Evolutionary conservation across 2,797 vertebrate species (phyloP).

Genomic region (Echiichthys vipera): DNA sequence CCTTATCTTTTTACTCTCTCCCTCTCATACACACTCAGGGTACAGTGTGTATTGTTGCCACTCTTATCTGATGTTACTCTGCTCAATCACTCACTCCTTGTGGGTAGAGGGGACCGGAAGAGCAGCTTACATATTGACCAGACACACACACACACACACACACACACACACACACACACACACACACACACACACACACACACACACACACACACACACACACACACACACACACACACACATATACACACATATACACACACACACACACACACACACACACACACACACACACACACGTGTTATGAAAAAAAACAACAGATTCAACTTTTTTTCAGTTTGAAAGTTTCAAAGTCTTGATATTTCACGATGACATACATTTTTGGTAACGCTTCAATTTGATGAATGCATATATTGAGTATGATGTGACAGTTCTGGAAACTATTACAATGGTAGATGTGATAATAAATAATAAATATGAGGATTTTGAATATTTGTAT

Average conservation of each 20-base stretch:
- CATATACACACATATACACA: conserved; percentile 21
- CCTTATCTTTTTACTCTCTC: neutral
- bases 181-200: conserved; percentile 1
- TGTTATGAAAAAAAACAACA: neutral
- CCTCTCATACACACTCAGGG: no score
- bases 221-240: conserved; percentile 3
- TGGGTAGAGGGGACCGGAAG: conserved; percentile 48
- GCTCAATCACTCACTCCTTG: conserved; percentile 30
- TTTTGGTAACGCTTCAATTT: neutral
- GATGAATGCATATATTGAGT: neutral
- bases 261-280: conserved; percentile 4
- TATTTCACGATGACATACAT: neutral
- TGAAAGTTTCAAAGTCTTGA: neutral
- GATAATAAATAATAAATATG: neutral
- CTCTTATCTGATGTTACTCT: conserved; percentile 41
- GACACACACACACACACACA: conserved; percentile 13
- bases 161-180: conserved; percentile 7
- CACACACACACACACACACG: conserved; percentile 6
- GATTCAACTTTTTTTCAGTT: neutral
- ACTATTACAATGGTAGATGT: no score
- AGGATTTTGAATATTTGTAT: neutral
- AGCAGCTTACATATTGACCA: conserved; percentile 72
- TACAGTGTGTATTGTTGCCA: conserved; percentile 52
- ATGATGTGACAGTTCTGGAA: no score
- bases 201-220: conserved; percentile 1